Evolutionary conservation across 2,113 vertebrate genomes (phyloP).

Genomic region (Protobothrops flavoviridis): DNA sequence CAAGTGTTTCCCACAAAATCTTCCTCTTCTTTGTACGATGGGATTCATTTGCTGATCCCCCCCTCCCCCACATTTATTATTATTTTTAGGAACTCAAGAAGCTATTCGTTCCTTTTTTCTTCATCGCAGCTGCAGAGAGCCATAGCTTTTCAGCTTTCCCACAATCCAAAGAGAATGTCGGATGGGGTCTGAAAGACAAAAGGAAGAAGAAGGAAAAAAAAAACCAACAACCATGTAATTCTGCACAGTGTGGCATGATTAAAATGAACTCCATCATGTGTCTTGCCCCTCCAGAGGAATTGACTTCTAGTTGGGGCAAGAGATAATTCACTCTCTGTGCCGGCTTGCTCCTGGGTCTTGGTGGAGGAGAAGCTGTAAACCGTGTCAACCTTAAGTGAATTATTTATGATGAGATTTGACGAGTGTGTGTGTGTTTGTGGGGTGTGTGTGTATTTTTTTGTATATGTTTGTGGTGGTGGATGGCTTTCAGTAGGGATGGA

Average conservation of each 20-base stretch:
- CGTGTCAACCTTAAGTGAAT: constrained; percentile 16
- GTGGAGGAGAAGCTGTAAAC: constrained; percentile 36
- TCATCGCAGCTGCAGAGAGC: constrained; percentile 21
- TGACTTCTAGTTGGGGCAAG: constrained; percentile 38
- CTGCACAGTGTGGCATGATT: constrained; percentile 13
- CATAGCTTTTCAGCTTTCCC: constrained; percentile 36
- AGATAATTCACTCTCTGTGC: constrained; percentile 44
- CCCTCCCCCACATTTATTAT: neutral
- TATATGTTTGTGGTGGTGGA: neutral
- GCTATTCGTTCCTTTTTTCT: constrained; percentile 31
- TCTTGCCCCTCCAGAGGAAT: constrained; percentile 38
- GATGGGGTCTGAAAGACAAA: constrained; percentile 24
- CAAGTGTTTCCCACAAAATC: neutral
- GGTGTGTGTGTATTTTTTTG: neutral
- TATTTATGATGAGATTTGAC: constrained; percentile 9
- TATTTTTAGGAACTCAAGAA: constrained; percentile 8
- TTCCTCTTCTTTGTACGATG: neutral
- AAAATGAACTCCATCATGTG: constrained; percentile 41
- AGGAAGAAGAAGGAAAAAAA: neutral
- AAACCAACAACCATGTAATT: constrained; percentile 7
- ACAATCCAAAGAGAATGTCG: constrained; percentile 24
- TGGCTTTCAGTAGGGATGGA: constrained; percentile 31
- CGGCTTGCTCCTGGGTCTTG: constrained; percentile 33
- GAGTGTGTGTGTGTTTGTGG: neutral
- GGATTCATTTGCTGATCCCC: neutral